Evolutionary conservation across 2,797 vertebrate species (phyloP).

Genomic region (Micromesistius poutassou): DNA sequence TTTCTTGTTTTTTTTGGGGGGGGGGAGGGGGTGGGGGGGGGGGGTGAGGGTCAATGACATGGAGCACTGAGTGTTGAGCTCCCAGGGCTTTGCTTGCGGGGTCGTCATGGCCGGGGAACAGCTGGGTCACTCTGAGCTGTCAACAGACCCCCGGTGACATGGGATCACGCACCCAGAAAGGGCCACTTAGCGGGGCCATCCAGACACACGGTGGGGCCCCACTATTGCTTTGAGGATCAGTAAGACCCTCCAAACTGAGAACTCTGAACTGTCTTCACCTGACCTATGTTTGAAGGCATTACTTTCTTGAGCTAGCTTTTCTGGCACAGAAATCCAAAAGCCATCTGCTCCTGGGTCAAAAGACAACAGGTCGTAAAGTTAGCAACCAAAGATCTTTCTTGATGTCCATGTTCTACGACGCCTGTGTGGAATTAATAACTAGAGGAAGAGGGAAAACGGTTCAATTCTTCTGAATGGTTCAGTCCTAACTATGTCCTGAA

Average conservation of each 20-base stretch:
- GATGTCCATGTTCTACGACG: neutral
- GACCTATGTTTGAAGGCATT: constrained; percentile 9
- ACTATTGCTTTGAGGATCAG: neutral
- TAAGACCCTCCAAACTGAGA: neutral
- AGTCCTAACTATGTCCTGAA: neutral
- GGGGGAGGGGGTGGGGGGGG: too few species aligned
- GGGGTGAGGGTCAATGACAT: too few species aligned
- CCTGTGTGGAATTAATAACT: neutral
- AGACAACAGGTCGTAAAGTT: too few species aligned
- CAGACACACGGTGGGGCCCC: neutral
- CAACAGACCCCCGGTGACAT: neutral
- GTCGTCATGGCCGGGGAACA: constrained; percentile 18
- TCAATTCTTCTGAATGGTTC: neutral
- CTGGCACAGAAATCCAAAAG: neutral
- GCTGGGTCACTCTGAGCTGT: constrained; percentile 12
- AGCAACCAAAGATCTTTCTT: neutral
- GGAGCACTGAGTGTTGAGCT: constrained; percentile 19
- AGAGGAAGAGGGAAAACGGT: neutral
- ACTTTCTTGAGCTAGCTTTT: neutral
- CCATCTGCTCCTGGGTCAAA: neutral
- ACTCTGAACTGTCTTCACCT: neutral
- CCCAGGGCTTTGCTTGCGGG: constrained; percentile 17
- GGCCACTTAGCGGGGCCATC: neutral
- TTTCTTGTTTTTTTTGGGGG: neutral
- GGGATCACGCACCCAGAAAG: constrained; percentile 16